Percentiles rank a stretch among this genome's conserved stretches.
Evolutionary conservation across 2,113 vertebrate species (phyloP).

Genomic region (Coturnix japonica): DNA sequence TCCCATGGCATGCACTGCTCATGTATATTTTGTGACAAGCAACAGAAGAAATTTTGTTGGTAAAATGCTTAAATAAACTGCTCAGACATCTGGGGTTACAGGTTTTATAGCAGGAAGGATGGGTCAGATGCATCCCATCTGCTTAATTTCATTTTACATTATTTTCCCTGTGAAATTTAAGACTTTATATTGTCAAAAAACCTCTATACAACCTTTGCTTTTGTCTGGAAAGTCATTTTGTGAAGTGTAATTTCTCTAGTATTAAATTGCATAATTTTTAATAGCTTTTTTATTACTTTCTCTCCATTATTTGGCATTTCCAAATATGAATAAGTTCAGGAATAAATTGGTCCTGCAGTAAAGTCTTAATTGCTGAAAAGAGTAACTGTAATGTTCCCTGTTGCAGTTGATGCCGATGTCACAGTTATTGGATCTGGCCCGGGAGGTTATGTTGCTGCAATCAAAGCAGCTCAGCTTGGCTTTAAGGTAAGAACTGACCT

Average conservation of each 20-base stretch:
- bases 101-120: background rate
- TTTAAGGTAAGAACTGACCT: conserved; percentile 86
- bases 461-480: conserved; percentile 97
- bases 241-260: background rate
- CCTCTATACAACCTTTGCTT: rapidly evolving
- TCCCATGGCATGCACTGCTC: background rate
- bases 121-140: background rate
- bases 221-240: background rate
- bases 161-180: background rate
- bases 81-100: rapidly evolving
- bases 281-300: background rate
- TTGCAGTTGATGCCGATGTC: conserved; percentile 93
- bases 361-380: background rate
- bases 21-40: background rate
- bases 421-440: conserved; percentile 97
- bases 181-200: background rate
- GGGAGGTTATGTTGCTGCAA: conserved; percentile 97
- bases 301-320: background rate
- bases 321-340: background rate
- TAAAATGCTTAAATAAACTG: background rate
- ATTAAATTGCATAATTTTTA: background rate
- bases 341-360: background rate
- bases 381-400: background rate
- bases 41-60: rapidly evolving
- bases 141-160: background rate